Evolutionary conservation across 2,797 vertebrate genomes (phyloP).

Genomic region (Channallabes apus): DNA sequence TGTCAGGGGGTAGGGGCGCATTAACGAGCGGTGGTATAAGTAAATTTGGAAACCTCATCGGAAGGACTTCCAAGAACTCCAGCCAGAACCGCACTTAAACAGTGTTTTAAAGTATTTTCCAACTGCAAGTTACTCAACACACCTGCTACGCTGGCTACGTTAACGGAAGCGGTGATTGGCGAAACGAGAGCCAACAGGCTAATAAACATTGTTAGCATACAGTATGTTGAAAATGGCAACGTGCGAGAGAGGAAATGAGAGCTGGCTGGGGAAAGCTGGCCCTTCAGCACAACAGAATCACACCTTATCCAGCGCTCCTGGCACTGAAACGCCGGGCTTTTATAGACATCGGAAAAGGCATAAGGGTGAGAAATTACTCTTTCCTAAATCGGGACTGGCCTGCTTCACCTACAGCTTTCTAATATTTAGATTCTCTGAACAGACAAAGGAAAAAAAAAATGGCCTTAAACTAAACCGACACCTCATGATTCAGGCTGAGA

Average conservation of each 20-base stretch:
- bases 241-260: slow-evolving; percentile 65
- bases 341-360: slow-evolving; percentile 29
- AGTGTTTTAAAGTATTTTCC: slow-evolving; percentile 39
- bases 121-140: slow-evolving; percentile 40
- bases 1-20: not conserved
- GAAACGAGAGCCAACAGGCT: slow-evolving; percentile 55
- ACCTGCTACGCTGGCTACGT: slow-evolving; percentile 44
- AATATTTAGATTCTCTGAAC: not conserved
- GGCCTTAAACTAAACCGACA: slow-evolving; percentile 12
- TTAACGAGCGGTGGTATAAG: slow-evolving; percentile 40
- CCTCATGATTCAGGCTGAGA: not conserved
- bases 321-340: not conserved
- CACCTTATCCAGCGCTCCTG: slow-evolving; percentile 33
- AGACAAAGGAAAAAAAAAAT: not conserved
- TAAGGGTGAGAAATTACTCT: slow-evolving; percentile 26
- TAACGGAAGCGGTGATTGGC: slow-evolving; percentile 30
- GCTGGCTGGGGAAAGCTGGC: slow-evolving; percentile 49
- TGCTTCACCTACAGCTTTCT: not conserved
- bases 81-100: slow-evolving; percentile 16
- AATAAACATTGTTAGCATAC: slow-evolving; percentile 61
- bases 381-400: slow-evolving; percentile 2
- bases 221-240: slow-evolving; percentile 60
- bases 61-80: slow-evolving; percentile 35
- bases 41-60: slow-evolving; percentile 36
- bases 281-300: not conserved